A percentile compares a stretch with the other conserved stretches of the same genome.
Conservation (phyloP, 2,888 invertebrate genomes). For the Gortyna flavago region DNA sequence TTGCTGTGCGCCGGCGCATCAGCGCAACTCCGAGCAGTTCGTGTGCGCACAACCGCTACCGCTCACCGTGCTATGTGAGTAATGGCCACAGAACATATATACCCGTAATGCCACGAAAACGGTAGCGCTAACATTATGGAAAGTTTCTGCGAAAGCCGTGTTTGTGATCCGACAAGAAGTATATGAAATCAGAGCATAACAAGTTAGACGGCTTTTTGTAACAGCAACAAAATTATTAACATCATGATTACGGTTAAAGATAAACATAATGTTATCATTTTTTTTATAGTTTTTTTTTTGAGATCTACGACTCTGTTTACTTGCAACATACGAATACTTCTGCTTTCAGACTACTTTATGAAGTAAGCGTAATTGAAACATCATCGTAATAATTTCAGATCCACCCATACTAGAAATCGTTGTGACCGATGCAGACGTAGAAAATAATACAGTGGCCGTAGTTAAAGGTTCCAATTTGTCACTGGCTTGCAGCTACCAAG, state of each 20-base stretch:
- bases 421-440: conserved; percentile 68
- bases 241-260: background rate
- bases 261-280: background rate
- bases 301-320: background rate
- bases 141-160: conserved; percentile 38
- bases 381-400: conserved; percentile 72
- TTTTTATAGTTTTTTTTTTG: background rate
- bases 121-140: conserved; percentile 13
- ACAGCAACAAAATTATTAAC: conserved; percentile 10
- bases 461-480: conserved; percentile 80
- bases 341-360: background rate
- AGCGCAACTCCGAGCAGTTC: conserved; percentile 69
- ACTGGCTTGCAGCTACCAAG: conserved; percentile 80
- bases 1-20: conserved; percentile 82
- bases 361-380: background rate
- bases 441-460: conserved; percentile 77
- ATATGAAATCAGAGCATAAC: conserved; percentile 13
- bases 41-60: conserved; percentile 80
- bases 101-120: conserved; percentile 22
- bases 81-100: too few species aligned
- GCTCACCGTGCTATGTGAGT: conserved; percentile 83
- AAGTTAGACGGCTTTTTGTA: conserved; percentile 15
- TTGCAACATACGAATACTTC: background rate
- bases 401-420: conserved; percentile 79
- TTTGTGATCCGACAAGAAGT: conserved; percentile 1